Base-by-base conservation (phyloP, 2,797 vertebrate genomes). In the Lycodopsis pacificus region DNA sequence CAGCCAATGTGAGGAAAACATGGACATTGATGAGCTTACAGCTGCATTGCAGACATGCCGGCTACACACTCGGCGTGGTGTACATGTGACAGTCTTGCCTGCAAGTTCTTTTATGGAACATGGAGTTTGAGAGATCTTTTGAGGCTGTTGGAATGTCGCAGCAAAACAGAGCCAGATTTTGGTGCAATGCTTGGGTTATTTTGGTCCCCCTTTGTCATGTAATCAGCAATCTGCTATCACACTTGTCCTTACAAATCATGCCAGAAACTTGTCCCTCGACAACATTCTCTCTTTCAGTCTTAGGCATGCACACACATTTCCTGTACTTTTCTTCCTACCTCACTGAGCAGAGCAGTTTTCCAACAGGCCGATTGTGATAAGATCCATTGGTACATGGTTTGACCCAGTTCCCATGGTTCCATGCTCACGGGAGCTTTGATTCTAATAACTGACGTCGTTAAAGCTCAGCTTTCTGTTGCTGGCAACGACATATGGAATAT, bases 321-420 rank as follows among this genome's bases (percentile, higher is more conserved):
- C 85, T 89, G 79, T 81, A 67, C 81, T 86, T 81, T 76, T 58
- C 66, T 54, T 77, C 59, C 65, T 63, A 27, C 65, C 68, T 72
- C 78, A 74, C 65, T 76, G 86, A 82, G 76, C 77, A 53, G 73
- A 88, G 83, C 73, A 59, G 62, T 84, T 88, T 87, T 91, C 84
- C 79, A 68, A 79, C 72, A 88, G 88, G 81, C 83, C 73, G 80
- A 62, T 73, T 87, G 82, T 90, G 92, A 93, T 91, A 88, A 90
- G 85, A 87, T 88, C 73, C 87, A 84, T 88, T 86, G 75, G 84
- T 88, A 83, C 81, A 77, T 84, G 78, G 40, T 87, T 88, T 94
- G 93, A 93, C 92, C 93, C 91, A 92, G 88, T 95, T 95, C 93
- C 89, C 93, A 92, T 93, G 91, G 80, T 81, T 89, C 73, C 42